Percentiles rank a stretch among this genome's conserved stretches.
These are phyloP conservation scores for Cercopithecus mona DNA, from an alignment of 2,113 vertebrate genomes.

Conservation along the genomic window DNA sequence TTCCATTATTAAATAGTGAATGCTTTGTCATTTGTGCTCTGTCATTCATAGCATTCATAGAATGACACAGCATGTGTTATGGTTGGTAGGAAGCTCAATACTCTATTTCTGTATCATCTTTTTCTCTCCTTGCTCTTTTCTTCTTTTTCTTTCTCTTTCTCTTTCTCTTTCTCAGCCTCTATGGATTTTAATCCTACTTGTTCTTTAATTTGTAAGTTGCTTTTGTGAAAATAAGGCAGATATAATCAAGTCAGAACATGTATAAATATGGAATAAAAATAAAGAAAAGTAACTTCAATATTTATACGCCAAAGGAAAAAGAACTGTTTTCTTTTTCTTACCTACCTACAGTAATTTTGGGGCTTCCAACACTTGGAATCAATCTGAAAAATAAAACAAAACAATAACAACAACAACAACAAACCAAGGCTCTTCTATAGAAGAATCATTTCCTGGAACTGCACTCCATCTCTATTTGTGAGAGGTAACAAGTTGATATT, in stretches of 20 bases:
- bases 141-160: neutral
- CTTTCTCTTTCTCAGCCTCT: neutral
- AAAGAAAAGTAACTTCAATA: neutral
- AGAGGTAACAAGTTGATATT: neutral
- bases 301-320: neutral
- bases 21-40: fast-evolving
- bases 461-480: fast-evolving
- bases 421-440: neutral
- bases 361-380: neutral
- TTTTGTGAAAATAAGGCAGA: neutral
- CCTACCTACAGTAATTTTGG: neutral
- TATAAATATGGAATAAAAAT: neutral
- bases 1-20: neutral
- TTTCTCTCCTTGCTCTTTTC: neutral
- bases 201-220: neutral
- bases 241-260: neutral
- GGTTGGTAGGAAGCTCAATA: neutral
- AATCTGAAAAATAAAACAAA: neutral
- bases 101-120: neutral
- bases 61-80: no score
- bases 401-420: no score
- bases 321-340: neutral
- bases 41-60: no score
- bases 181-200: neutral
- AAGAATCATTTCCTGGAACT: neutral